Conservation (phyloP, 2,797 vertebrate species). For the Garrulus glandarius region DNA sequence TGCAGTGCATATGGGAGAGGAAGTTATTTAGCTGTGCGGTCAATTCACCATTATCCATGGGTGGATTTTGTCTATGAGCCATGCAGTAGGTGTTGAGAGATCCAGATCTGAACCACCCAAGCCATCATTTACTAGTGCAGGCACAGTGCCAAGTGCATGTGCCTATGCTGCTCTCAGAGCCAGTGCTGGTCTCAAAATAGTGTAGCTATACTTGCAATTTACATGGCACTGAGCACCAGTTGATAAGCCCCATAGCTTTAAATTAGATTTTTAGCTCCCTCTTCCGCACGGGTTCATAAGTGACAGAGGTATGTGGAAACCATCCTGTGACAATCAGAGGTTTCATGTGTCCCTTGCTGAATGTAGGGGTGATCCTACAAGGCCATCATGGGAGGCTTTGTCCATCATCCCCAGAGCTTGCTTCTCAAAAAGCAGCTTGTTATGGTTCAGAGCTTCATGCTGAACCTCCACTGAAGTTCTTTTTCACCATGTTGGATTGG, state of each 20-base stretch:
- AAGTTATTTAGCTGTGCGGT: neutral
- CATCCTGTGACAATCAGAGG: fast-evolving
- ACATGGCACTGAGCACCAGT: fast-evolving
- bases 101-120: neutral
- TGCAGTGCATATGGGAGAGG: neutral
- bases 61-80: neutral
- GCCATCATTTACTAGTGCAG: neutral
- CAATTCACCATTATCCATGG: neutral
- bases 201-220: neutral
- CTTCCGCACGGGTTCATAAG: neutral
- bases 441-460: neutral
- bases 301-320: neutral
- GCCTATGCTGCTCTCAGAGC: neutral
- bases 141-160: neutral
- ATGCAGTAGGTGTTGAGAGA: neutral
- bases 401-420: neutral
- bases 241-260: neutral
- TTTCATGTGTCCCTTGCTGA: neutral
- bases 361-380: neutral
- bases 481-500: neutral
- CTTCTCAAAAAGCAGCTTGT: neutral
- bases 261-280: neutral
- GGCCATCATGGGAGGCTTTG: neutral
- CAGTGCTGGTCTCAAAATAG: neutral
- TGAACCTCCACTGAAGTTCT: neutral